Percentiles rank a stretch among this genome's conserved stretches.
phyloP scores from a whole-genome alignment of 2,113 vertebrate species.

The Alethe castanea region DNA sequence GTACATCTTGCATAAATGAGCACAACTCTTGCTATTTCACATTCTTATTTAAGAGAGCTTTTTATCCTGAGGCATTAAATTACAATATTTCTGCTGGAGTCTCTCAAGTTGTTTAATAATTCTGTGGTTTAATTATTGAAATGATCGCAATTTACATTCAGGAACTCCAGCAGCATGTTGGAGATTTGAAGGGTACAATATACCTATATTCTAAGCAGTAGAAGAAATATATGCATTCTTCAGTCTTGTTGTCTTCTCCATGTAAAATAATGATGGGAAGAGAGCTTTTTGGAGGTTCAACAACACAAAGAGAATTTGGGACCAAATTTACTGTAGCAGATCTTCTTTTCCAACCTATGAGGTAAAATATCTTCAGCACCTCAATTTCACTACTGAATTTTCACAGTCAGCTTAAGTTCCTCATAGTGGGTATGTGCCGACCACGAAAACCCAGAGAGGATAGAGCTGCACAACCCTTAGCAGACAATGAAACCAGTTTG shows the following conservation, averaged over 20 bases:
- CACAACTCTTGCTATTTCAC: neutral
- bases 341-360: neutral
- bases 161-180: neutral
- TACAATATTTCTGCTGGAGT: neutral
- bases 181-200: neutral
- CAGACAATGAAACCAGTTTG: neutral
- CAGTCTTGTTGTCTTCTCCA: neutral
- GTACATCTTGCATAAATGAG: neutral
- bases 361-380: neutral
- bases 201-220: neutral
- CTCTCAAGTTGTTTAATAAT: neutral
- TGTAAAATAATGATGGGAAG: neutral
- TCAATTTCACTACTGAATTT: neutral
- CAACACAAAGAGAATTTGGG: neutral
- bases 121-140: conserved; percentile 25
- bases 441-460: neutral
- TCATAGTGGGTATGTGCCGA: neutral
- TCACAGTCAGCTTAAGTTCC: neutral
- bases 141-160: neutral
- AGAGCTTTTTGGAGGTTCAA: neutral
- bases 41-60: neutral
- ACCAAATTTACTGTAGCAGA: neutral
- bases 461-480: neutral
- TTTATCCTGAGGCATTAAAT: neutral
- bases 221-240: neutral